Evolutionary conservation across 1,140 invertebrate species (phyloP), one percentile per base, ranked within the genome.

Genomic region (Drosophila asahinai): DNA sequence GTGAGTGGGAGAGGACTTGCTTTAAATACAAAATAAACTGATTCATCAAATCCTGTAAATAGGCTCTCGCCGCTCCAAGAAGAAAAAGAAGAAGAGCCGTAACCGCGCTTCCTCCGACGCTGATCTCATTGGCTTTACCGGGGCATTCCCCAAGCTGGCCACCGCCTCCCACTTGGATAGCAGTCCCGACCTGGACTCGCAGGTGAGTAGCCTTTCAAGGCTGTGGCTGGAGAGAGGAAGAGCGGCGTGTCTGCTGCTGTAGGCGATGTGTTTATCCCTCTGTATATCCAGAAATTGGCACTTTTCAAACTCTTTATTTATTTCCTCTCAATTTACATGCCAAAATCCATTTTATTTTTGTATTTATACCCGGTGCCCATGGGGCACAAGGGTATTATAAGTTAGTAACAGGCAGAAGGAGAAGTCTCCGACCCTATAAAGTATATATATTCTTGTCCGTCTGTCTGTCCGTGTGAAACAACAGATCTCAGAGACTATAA

Each of bases 41-140:
- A 19, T 19, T 19, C 19, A 19, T 19, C 19, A 19, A 19, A 19
- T 19, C 19, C 19, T 19, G 19, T 1, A 19, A 19, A 19, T 19
- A 19, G 19, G 19, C 19, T 19, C 65, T 19, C 36, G 14, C 11
- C 15, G 17, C 14, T 17, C 27, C 9, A 47, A 30, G 4, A 67
- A 36, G 30, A 47, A 38, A 11, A 66, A 54, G 48, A 55, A 55
- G 15, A 47, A 14, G 5, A n/a, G 0, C 6, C n/a, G 27, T 33
- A 17, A 7, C 3, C 11, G 27, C 15, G 8, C 25, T 19, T 25
- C 42, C 0, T 36, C 0, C 65, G 77, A 87, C 4, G 33, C 40
- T 0, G 58, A 45, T n/a, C 42, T 87, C 3, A 52, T 71, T 14
- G 84, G 84, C 6, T 89, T 55, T 45, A 65, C 19, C 9, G 81